Conservation (phyloP, 2,797 vertebrate species). For the Melanotaenia trifasciata region DNA sequence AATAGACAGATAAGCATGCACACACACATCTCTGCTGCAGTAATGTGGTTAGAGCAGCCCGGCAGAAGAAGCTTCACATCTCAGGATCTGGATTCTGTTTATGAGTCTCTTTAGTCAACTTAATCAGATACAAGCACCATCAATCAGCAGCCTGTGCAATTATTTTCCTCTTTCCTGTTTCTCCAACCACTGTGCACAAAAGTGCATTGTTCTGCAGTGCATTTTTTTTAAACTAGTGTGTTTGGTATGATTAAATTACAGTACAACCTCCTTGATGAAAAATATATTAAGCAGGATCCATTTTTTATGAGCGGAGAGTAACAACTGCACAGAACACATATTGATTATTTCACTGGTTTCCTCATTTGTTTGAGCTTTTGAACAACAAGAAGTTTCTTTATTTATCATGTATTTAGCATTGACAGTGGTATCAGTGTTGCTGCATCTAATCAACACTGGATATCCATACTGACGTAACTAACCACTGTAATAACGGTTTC, state of each 20-base stretch:
- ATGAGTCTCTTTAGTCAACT: constrained; percentile 45
- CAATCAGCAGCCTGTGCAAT: constrained; percentile 54
- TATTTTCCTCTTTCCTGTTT: constrained; percentile 35
- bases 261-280: constrained; percentile 62
- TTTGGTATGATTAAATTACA: constrained; percentile 56
- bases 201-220: constrained; percentile 18
- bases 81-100: constrained; percentile 35
- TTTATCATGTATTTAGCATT: neutral
- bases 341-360: constrained; percentile 29
- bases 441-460: no score
- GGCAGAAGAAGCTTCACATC: constrained; percentile 38
- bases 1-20: neutral
- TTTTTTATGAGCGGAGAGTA: constrained; percentile 65
- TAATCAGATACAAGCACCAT: constrained; percentile 50
- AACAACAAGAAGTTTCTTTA: neutral
- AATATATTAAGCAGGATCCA: constrained; percentile 63
- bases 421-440: no score
- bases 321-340: constrained; percentile 20
- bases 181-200: constrained; percentile 40
- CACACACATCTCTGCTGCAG: constrained; percentile 5
- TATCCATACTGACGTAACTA: neutral
- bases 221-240: constrained; percentile 20
- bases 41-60: constrained; percentile 27
- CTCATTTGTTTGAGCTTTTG: constrained; percentile 45
- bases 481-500: no score